Conservation (phyloP, 2,113 vertebrate genomes). For the Machaerirhynchus nigripectus region DNA sequence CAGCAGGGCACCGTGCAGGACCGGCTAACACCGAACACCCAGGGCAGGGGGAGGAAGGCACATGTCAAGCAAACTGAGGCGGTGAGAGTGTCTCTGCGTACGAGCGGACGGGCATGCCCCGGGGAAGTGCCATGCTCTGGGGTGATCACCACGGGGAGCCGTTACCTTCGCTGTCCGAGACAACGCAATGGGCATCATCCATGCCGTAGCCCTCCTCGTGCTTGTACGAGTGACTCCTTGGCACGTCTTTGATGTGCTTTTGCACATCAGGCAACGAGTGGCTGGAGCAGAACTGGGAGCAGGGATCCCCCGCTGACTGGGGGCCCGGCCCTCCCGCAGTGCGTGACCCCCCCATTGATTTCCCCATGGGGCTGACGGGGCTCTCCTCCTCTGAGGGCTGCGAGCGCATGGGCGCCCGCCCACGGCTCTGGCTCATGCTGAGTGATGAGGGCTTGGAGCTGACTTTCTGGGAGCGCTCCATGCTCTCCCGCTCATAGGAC, state of each 20-base stretch:
- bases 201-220: constrained; percentile 94
- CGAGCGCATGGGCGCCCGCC: constrained; percentile 85
- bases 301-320: constrained; percentile 76
- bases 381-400: constrained; percentile 97
- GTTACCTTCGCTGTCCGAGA: constrained; percentile 99
- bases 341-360: constrained; percentile 82
- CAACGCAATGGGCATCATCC: constrained; percentile 97
- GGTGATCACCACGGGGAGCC: constrained; percentile 82
- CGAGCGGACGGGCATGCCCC: constrained; percentile 32
- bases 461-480: constrained; percentile 86
- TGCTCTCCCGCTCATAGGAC: constrained; percentile 89
- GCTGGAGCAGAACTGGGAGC: constrained; percentile 95
- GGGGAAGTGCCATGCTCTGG: constrained; percentile 64
- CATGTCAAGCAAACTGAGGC: constrained; percentile 66
- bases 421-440: constrained; percentile 77
- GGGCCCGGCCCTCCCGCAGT: constrained; percentile 76
- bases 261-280: constrained; percentile 98
- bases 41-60: constrained; percentile 66
- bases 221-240: constrained; percentile 93
- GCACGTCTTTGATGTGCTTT: constrained; percentile 92
- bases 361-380: constrained; percentile 90
- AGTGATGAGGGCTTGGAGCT: constrained; percentile 77
- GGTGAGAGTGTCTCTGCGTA: constrained; percentile 60
- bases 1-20: constrained; percentile 58
- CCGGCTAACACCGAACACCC: constrained; percentile 51